phyloP scores from a whole-genome alignment of 2,888 invertebrate species.

The Standfussiana lucernea region DNA sequence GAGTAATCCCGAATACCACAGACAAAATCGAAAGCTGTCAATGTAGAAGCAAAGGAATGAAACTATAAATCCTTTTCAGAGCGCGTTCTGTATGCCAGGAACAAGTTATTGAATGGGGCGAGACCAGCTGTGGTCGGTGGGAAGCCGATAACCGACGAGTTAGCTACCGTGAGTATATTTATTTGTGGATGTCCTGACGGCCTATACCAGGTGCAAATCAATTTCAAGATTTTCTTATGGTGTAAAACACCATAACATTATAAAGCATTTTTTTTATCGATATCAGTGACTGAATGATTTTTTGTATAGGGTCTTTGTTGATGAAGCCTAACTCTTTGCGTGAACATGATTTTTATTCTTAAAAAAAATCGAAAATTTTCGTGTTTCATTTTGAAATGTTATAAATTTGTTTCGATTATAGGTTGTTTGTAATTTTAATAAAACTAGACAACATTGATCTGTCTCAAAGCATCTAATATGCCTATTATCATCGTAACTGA shows the following conservation, averaged over 20 bases:
- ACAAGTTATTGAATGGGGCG: slow-evolving; percentile 85
- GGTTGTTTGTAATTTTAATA: no score
- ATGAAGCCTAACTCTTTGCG: neutral
- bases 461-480: neutral
- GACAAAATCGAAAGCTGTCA: slow-evolving; percentile 52
- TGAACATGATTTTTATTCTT: neutral
- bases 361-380: neutral
- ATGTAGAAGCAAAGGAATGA: slow-evolving; percentile 56
- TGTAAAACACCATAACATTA: no score
- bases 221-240: neutral
- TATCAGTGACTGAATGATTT: neutral
- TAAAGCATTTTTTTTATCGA: no score
- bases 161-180: slow-evolving; percentile 91
- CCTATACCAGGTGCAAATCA: neutral
- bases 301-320: neutral
- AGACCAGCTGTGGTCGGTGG: slow-evolving; percentile 92
- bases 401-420: no score
- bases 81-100: slow-evolving; percentile 91
- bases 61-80: slow-evolving; percentile 85
- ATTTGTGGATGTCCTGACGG: slow-evolving; percentile 27
- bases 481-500: neutral
- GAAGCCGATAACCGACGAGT: slow-evolving; percentile 91
- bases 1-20: slow-evolving; percentile 26
- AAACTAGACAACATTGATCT: neutral
- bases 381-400: neutral